Base-by-base conservation (phyloP, 1,140 invertebrate genomes). In the Drosophila burlai region DNA sequence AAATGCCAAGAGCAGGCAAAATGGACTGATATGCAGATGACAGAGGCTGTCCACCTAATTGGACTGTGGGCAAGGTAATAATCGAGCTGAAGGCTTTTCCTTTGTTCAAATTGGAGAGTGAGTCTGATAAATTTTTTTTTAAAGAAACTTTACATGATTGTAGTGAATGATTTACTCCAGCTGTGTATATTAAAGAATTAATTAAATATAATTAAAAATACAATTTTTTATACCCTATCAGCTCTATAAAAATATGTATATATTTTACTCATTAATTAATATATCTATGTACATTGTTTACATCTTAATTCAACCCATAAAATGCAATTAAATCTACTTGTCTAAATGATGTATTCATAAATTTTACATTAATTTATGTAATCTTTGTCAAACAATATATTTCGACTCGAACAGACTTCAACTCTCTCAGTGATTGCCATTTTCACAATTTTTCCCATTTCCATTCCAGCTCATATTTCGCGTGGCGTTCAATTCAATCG, bases 1-100 rank as follows among this genome's bases (percentile, higher is more conserved):
- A 73, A 82, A 62, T 76, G 71, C 71, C 82, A 76, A 63, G 71
- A 80, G 78, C 61, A 47, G 67, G 31, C 61, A 72, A 78, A 85
- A 62, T 58, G 76, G 38, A 47, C 57, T 50, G 57, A 77, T 58
- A 76, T 76, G 24, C 45, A 49, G 63, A 77, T 77, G 75, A 77
- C 73, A 77, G 63, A 45, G 52, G 26, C 40, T 61, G 47, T 64
- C 69, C 65, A 24, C 66, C 80, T 86, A 87, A 86, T 86, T 86
- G 83, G 76, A 68, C 60, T 78, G 58, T 52, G 67, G 74, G 49
- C 52, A 66, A 59, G 61, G 66, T 63, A 73, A 76, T 54, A 38
- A 73, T 45, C 50, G 45, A 62, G 50, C 57, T 68, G 68, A 85
- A 68, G 69, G 81, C 50, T 52, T 43, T 73, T 13, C 55, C 38